phyloP scores from a whole-genome alignment of 2,888 invertebrate species.

The Agonopterix heracliana region DNA sequence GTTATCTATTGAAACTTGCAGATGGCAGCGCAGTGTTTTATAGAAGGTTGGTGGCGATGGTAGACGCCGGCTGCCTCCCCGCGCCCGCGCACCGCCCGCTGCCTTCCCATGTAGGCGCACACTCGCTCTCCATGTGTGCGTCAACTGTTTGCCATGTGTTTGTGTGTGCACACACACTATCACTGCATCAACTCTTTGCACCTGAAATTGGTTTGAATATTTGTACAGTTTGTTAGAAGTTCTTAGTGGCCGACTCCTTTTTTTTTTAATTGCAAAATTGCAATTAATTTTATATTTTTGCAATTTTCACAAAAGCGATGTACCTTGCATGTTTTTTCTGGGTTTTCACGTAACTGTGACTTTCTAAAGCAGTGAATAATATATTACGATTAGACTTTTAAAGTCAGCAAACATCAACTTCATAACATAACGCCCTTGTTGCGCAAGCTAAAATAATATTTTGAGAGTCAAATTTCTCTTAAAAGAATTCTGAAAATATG shows the following conservation, averaged over 20 bases:
- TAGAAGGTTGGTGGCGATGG: conserved; percentile 53
- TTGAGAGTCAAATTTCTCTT: too few relatives aligned
- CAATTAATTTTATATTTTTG: background rate
- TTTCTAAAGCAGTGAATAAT: background rate
- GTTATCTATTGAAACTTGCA: conserved; percentile 75
- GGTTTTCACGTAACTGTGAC: background rate
- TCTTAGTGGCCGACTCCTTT: background rate
- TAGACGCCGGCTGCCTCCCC: conserved; percentile 31
- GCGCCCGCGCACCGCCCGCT: conserved; percentile 23
- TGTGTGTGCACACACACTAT: conserved; percentile 33
- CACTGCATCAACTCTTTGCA: conserved; percentile 26
- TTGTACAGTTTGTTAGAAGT: conserved; percentile 23
- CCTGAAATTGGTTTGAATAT: conserved; percentile 39
- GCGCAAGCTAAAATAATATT: too few relatives aligned
- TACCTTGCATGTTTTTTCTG: background rate
- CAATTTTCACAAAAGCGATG: too few relatives aligned
- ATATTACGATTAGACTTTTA: too few relatives aligned
- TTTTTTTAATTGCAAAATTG: too few relatives aligned
- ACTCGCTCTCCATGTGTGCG: conserved; percentile 21
- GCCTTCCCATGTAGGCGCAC: conserved; percentile 19
- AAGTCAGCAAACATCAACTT: too few relatives aligned
- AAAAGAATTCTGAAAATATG: too few relatives aligned
- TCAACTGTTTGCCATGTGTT: conserved; percentile 29
- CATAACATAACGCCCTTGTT: too few relatives aligned
- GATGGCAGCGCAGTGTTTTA: conserved; percentile 74